Percentiles rank a stretch among this genome's conserved stretches.
phyloP scores from a whole-genome alignment of 2,113 vertebrate species.

The Brachypodius melanocephalos region DNA sequence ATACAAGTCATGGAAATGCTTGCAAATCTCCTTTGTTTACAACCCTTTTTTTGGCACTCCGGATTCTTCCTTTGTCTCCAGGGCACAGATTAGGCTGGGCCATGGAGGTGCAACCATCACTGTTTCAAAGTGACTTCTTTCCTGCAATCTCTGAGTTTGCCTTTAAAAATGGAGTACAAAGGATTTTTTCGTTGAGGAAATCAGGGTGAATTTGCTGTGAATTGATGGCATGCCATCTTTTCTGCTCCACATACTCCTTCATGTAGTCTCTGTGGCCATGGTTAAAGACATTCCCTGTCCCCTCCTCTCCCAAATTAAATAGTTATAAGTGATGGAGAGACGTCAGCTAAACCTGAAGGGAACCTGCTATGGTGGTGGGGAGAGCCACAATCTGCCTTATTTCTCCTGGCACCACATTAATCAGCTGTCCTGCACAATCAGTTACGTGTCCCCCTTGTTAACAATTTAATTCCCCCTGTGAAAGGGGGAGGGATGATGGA shows the following conservation, averaged over 20 bases:
- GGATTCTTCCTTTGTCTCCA: not conserved
- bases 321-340: conserved; percentile 9
- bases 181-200: not conserved
- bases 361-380: not conserved
- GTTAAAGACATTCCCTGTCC: not conserved
- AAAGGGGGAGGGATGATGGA: not conserved
- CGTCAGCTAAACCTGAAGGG: conserved; percentile 1
- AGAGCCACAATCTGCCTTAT: conserved; percentile 15
- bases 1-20: not conserved
- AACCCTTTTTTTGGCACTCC: not conserved
- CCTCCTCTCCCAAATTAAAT: not conserved
- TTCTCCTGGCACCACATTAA: conserved; percentile 2
- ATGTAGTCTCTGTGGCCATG: not conserved
- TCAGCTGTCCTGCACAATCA: conserved; percentile 45
- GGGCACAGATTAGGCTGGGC: not conserved
- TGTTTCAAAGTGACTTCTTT: not conserved
- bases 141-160: not conserved
- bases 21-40: not conserved
- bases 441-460: not conserved
- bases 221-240: conserved; percentile 4
- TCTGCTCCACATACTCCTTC: not conserved
- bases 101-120: not conserved
- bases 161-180: not conserved
- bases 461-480: conserved; percentile 6
- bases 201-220: not conserved